Evolutionary conservation across 2,888 invertebrate genomes (phyloP), one percentile per base, ranked within the genome.

Genomic region (Chymomyza fuscimana): DNA sequence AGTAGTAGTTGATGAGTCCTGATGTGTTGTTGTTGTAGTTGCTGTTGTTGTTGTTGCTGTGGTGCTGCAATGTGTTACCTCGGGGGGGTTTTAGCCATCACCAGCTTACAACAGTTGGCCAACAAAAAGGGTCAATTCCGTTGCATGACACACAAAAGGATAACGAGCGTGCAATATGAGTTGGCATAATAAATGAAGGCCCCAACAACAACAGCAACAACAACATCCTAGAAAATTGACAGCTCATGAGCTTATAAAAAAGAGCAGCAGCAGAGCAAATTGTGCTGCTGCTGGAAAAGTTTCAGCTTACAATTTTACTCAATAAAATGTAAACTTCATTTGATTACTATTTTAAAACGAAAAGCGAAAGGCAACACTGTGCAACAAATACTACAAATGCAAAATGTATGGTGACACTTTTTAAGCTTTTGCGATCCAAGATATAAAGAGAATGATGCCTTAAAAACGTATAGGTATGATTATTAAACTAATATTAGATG

Each of bases 141-240:
- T 76, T 86, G 88, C 83, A 87, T 88, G 87, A 79, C 83, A 87
- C 80, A 75, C 72, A 72, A 89, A 88, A 88, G 87, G 87, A 88
- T 88, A 88, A 87, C 89, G 88, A 87, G 89, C 89, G 12, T 46
- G 85, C 87, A 88, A 87, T 87, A 87, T 87, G 87, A 87, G 88
- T 87, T 87, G 88, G 88, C 89, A 88, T 85, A 86, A 87, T 88
- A 88, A 89, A 76, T 76, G 76, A 81, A 46, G 40, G 32, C 10
- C 10, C 40, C 40, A 64, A 56, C 40, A 67, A 58, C 54, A 73
- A 51, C 40, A 67, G 61, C 54, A 73, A 51, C 50, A 65, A 63
- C 78, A 62, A 61, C 59, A 76, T 36, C 70, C 29, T 52, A 63
- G 63, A 64, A 65, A 60, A 72, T 75, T 73, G 79, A 83, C 76